phyloP scores from a whole-genome alignment of 2,797 vertebrate genomes.

The Calcarius lapponicus region DNA sequence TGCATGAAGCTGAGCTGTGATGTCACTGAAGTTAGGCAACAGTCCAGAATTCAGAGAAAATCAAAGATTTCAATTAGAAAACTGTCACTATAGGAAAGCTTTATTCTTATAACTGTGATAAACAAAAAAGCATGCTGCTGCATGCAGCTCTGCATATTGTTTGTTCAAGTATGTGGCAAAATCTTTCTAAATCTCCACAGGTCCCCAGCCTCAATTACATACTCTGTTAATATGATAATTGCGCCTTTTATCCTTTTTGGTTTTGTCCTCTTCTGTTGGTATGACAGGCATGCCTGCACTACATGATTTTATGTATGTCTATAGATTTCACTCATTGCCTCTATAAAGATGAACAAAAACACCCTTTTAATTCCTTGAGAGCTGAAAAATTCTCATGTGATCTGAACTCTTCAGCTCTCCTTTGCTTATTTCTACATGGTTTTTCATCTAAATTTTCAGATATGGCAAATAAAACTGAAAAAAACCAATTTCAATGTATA shows the following conservation, averaged over 20 bases:
- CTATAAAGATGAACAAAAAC: background rate
- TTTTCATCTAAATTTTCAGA: background rate
- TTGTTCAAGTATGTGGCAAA: background rate
- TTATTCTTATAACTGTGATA: background rate
- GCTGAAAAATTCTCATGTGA: background rate
- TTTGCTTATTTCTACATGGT: background rate
- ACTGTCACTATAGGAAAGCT: background rate
- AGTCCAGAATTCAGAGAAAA: background rate
- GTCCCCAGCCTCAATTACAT: background rate
- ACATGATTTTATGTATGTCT: background rate
- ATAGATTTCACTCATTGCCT: background rate
- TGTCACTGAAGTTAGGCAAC: background rate
- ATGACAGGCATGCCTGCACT: background rate
- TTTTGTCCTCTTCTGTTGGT: background rate
- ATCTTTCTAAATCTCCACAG: background rate
- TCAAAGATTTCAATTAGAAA: background rate
- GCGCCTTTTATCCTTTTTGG: background rate
- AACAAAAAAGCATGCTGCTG: background rate
- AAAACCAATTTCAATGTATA: background rate
- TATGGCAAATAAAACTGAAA: background rate
- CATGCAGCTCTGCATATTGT: background rate
- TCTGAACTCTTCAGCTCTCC: background rate
- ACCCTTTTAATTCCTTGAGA: background rate
- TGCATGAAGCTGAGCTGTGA: background rate
- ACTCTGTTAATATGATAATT: background rate